Evolutionary conservation across 2,888 invertebrate genomes (phyloP), one percentile per base, ranked within the genome.

Genomic region (Myopa tessellatipennis): DNA sequence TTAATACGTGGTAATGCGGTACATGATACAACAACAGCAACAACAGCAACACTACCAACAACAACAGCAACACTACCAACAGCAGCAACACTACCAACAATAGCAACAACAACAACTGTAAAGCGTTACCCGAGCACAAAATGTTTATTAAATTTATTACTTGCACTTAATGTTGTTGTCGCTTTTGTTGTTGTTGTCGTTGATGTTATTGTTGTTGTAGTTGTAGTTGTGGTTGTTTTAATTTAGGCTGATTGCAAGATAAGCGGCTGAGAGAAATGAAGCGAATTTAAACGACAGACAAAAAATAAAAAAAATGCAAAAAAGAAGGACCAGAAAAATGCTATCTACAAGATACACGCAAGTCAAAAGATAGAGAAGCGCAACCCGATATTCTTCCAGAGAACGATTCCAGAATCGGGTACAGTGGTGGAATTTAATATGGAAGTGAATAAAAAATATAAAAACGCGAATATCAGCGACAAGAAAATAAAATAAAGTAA

Each of bases 91-190:
- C 65, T 40, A 60, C n/a, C 40, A 58, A 77, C 52, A 65, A 36
- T 65, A 55, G 16, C 60, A 60, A 36, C 40, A 58, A 77, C 52
- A 65, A 36, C 71, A 55, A 34, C 60, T 34, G 36, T 8, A 69
- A 55, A 63, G 36, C 16, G 70, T 61, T 58, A 38, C 4, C 69
- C 50, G 45, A 63, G 76, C 45, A 45, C 38, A 69, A 63, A 76
- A 71, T 76, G 83, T 80, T 83, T 82, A 83, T 83, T 83, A 83
- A 80, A 82, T 84, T 83, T 82, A 81, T 81, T 82, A 82, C 70
- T 69, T 65, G 61, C 61, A 65, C 58, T 70, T 68, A 18, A 12
- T 71, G 50, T 61, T 63, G 26, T 10, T 73, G 26, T 68, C 68
- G 45, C 52, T 72, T 65, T 45, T 74, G 52, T 26, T 75, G 50